Evolutionary conservation across 2,113 vertebrate species (phyloP).

Genomic region (Melanocharis versteri): DNA sequence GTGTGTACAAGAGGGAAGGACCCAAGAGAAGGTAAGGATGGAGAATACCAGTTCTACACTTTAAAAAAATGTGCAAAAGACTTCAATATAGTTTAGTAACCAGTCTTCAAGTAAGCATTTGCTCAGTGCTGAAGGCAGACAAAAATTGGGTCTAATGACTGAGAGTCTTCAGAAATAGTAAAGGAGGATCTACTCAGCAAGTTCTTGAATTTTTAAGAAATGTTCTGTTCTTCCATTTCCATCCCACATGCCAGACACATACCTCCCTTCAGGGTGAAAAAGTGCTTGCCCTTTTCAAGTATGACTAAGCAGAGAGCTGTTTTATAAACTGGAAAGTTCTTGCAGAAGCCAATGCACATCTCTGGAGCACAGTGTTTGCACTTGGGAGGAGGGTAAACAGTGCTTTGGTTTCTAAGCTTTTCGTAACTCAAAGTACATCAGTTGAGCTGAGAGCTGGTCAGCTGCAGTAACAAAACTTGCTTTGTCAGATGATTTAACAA

Average conservation of each 20-base stretch:
- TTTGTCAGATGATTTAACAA: not conserved
- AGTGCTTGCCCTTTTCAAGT: not conserved
- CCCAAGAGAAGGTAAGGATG: not conserved
- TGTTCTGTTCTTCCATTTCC: not conserved
- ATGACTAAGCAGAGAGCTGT: conserved; percentile 18
- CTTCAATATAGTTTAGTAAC: not conserved
- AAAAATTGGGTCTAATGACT: not conserved
- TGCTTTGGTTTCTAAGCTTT: not conserved
- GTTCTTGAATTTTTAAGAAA: not conserved
- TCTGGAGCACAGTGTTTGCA: not conserved
- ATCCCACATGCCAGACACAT: not conserved
- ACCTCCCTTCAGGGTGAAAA: conserved; percentile 20
- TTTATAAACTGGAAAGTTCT: conserved; percentile 7
- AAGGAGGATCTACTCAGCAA: not conserved
- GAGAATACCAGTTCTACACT: not conserved
- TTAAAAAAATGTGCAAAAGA: not conserved
- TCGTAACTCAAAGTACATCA: not conserved
- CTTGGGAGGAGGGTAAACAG: not conserved
- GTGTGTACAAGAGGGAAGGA: not conserved
- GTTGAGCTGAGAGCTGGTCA: not conserved
- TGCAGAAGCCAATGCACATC: not conserved
- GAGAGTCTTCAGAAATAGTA: not conserved
- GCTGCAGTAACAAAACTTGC: not conserved
- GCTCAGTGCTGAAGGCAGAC: not conserved
- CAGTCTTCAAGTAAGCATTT: not conserved